These are phyloP conservation scores for Argentina silus DNA, from an alignment of 2,797 vertebrate species.

Conservation along the genomic window DNA sequence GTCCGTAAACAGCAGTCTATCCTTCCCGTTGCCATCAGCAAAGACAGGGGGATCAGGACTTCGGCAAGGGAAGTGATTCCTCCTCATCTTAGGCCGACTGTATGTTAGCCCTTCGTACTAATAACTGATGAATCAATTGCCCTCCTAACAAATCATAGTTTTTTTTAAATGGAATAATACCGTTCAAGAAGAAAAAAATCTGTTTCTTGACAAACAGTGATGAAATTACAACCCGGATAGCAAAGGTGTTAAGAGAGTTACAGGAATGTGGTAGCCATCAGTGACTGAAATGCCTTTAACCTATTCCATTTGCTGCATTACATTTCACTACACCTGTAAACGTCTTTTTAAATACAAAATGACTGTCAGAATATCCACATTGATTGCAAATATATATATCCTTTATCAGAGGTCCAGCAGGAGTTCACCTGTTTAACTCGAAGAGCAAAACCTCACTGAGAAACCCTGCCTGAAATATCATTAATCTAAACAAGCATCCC, in stretches of 20 bases:
- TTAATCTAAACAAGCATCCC: constrained; percentile 14
- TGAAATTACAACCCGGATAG: too few species aligned
- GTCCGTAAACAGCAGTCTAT: constrained; percentile 25
- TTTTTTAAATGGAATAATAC: too few species aligned
- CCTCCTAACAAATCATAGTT: background rate
- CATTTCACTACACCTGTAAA: background rate
- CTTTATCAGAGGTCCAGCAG: background rate
- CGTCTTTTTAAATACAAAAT: background rate
- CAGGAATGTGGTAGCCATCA: too few species aligned
- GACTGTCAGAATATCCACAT: background rate
- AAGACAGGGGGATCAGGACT: constrained; percentile 24
- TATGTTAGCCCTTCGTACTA: background rate
- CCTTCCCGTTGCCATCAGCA: constrained; percentile 28
- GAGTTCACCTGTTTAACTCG: background rate
- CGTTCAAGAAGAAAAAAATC: too few species aligned
- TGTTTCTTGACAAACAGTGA: too few species aligned
- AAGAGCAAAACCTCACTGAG: background rate
- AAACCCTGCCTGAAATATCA: background rate
- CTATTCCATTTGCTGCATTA: background rate
- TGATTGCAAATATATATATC: background rate
- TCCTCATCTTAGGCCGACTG: background rate
- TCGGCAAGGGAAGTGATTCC: constrained; percentile 6
- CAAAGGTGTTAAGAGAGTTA: too few species aligned
- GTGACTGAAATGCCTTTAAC: background rate
- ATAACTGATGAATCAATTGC: background rate